phyloP scores from a whole-genome alignment of 1,140 invertebrate genomes.

The Anoplophora glabripennis region DNA sequence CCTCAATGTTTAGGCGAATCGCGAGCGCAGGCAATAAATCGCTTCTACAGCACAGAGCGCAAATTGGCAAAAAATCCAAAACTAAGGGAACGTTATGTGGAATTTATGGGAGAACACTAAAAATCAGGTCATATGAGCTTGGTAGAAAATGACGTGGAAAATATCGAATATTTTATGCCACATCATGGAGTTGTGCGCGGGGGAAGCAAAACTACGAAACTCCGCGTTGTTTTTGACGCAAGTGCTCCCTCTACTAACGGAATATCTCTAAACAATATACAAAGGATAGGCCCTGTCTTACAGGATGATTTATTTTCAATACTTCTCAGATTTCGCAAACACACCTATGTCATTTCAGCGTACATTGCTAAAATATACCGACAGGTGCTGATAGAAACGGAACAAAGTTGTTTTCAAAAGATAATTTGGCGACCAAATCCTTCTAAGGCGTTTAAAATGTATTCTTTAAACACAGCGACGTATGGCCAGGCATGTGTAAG shows the following conservation, averaged over 20 bases:
- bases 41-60: conserved; percentile 7
- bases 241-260: conserved; percentile 31
- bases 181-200: conserved; percentile 43
- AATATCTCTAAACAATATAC: conserved; percentile 39
- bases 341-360: conserved; percentile 42
- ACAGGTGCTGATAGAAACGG: conserved; percentile 37
- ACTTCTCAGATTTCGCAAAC: conserved; percentile 48
- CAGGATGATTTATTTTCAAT: conserved; percentile 41
- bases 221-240: conserved; percentile 45
- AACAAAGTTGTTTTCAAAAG: conserved; percentile 27
- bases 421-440: conserved; percentile 14
- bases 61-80: conserved; percentile 2
- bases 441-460: conserved; percentile 27
- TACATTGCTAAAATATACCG: conserved; percentile 51
- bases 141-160: background rate
- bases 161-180: conserved; percentile 37
- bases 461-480: conserved; percentile 39
- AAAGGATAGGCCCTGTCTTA: conserved; percentile 32
- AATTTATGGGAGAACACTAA: conserved; percentile 2
- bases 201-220: conserved; percentile 36
- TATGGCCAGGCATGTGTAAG: conserved; percentile 32
- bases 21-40: too few relatives aligned
- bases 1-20: background rate
- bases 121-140: conserved; percentile 1
- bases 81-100: background rate